Base-by-base conservation (phyloP, 2,113 vertebrate species). In the Rhizomys pruinosus region DNA sequence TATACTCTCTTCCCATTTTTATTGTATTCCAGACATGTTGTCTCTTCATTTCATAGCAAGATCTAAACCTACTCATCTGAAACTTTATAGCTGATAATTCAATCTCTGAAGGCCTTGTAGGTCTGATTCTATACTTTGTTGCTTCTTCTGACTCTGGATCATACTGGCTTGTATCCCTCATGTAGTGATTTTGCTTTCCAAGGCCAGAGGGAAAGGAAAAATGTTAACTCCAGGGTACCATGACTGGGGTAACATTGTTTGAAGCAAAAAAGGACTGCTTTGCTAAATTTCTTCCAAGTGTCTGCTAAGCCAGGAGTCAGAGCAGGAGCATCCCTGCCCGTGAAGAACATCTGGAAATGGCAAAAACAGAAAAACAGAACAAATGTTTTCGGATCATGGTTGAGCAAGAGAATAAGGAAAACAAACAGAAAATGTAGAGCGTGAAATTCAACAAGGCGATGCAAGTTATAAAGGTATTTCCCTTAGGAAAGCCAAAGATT, bases 201-300 rank as follows among this genome's bases (percentile, higher is more conserved):
- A 39, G 59, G 10, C 22, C 66, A 66, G 4, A 23, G 47, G 23
- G 69, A 85, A 71, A 29, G n/a, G 27, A 16, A 34, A 42, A 79
- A 66, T 76, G 79, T 73, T 90, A 84, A 85, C 44, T 79, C 16
- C 61, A 66, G 5, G 59, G 27, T 16, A 86, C 84, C 37, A 78
- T 23, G 69, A 80, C 91, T 20, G 61, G 66, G 22, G 63, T 47
- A 86, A 80, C 86, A 63, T 57, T 68, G 25, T 25, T 77, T 63
- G 78, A 76, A 84, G 90, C 32, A 82, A 71, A 76, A 52, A 84
- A 88, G 55, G 55, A 77, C 44, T 71, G 80, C 92, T 72, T n/a
- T 61, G 59, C 68, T 92, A 72, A 44, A 68, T 92, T 55, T 84
- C 80, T 92, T 72, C 64, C 47, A 92, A 90, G 55, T 44, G 44